Percentiles rank a stretch among this genome's conserved stretches.
phyloP scores from a whole-genome alignment of 2,113 vertebrate species.

The Cheilinus undulatus region DNA sequence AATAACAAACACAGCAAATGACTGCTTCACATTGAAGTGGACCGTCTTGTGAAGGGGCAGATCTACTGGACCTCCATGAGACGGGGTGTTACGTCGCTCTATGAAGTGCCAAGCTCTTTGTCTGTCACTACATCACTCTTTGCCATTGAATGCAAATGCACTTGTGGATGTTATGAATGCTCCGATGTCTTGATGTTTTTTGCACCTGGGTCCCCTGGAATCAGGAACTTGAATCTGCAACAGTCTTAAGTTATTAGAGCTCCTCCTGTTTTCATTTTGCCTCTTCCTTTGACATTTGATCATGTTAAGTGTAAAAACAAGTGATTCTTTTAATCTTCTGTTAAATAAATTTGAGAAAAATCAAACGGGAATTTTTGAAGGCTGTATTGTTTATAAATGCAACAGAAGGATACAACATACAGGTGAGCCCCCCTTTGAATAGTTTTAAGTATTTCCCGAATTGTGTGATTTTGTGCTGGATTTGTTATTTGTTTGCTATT shows the following conservation, averaged over 20 bases:
- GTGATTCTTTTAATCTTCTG: slow-evolving; percentile 83
- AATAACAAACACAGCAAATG: slow-evolving; percentile 60
- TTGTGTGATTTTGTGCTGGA: too few species aligned
- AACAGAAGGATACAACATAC: too few species aligned
- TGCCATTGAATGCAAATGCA: slow-evolving; percentile 67
- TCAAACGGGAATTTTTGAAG: not conserved
- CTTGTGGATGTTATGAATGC: slow-evolving; percentile 65
- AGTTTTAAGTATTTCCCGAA: too few species aligned
- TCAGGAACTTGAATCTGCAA: slow-evolving; percentile 76
- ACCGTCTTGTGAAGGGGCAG: slow-evolving; percentile 69
- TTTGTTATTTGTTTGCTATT: too few species aligned
- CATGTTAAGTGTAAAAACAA: slow-evolving; percentile 71
- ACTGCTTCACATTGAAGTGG: slow-evolving; percentile 88
- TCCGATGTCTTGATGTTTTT: slow-evolving; percentile 49
- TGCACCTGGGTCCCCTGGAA: slow-evolving; percentile 59
- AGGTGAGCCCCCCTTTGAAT: too few species aligned
- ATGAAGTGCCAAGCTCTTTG: slow-evolving; percentile 80
- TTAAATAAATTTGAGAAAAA: slow-evolving; percentile 82
- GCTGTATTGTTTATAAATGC: slow-evolving; percentile 1
- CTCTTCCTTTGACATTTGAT: slow-evolving; percentile 72
- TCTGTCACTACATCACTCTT: slow-evolving; percentile 60
- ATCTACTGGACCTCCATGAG: slow-evolving; percentile 76
- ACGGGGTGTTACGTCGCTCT: slow-evolving; percentile 74
- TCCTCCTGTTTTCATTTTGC: slow-evolving; percentile 63
- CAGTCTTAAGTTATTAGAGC: slow-evolving; percentile 84